Percentiles rank a stretch among this genome's conserved stretches.
phyloP scores from a whole-genome alignment of 64 coral and sea anemone genomes.

The Dendrophyllia cribrosa region DNA sequence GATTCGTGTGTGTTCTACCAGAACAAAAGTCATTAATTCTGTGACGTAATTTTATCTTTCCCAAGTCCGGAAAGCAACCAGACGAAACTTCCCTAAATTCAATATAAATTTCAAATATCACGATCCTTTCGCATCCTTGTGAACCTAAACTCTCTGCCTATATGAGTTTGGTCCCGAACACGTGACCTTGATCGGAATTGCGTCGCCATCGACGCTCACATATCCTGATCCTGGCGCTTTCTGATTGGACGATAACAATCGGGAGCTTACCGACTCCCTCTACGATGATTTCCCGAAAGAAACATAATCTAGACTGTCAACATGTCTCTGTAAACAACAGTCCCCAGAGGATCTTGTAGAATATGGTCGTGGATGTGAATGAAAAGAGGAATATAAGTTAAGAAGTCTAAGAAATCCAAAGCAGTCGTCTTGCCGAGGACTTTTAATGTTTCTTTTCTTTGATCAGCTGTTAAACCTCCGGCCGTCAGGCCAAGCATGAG shows the following conservation, averaged over 20 bases:
- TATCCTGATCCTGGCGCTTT: neutral
- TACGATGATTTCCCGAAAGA: neutral
- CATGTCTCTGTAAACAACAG: constrained; percentile 37
- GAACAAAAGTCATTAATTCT: too few species aligned
- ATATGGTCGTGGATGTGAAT: constrained; percentile 95
- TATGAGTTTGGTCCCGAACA: neutral
- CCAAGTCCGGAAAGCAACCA: neutral
- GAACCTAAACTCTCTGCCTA: too few species aligned
- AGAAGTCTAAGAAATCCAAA: constrained; percentile 96
- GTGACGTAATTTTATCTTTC: neutral
- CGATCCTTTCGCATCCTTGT: too few species aligned
- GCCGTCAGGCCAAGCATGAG: constrained; percentile 82
- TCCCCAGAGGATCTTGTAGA: constrained; percentile 76
- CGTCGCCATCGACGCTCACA: too few species aligned
- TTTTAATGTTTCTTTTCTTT: constrained; percentile 53
- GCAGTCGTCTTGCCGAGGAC: constrained; percentile 69
- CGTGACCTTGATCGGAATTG: neutral
- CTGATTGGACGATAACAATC: neutral
- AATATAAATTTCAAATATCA: too few species aligned
- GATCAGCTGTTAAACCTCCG: constrained; percentile 68
- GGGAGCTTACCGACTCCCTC: neutral
- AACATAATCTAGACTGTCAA: constrained; percentile 1
- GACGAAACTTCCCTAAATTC: too few species aligned
- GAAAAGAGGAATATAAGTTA: constrained; percentile 94
- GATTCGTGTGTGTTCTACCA: too few species aligned